Evolutionary conservation across 2,797 vertebrate genomes (phyloP).

Genomic region (Babyrousa celebensis): DNA sequence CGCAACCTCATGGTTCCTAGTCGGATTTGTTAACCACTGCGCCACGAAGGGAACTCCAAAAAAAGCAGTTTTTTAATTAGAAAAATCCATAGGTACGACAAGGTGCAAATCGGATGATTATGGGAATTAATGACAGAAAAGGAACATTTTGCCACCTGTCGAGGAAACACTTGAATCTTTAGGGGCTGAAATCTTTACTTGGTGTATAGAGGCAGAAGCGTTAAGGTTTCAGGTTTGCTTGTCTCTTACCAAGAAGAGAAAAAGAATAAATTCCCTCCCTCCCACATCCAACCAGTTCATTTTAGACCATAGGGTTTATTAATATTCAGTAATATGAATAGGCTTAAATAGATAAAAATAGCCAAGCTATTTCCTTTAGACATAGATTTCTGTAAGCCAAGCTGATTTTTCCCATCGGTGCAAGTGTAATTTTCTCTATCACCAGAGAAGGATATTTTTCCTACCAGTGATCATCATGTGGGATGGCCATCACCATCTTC

Average conservation of each 20-base stretch:
- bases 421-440: slow-evolving; percentile 80
- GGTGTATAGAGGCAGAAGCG: neutral
- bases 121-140: neutral
- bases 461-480: slow-evolving; percentile 62
- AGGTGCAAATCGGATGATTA: neutral
- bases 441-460: slow-evolving; percentile 70
- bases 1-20: too few species aligned
- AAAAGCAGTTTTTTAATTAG: neutral
- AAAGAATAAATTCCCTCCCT: slow-evolving; percentile 45
- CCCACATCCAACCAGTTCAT: slow-evolving; percentile 73
- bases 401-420: slow-evolving; percentile 53
- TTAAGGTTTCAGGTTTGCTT: slow-evolving; percentile 13
- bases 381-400: slow-evolving; percentile 76
- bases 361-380: slow-evolving; percentile 79
- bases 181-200: neutral
- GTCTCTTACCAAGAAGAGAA: slow-evolving; percentile 36
- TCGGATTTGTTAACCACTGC: too few species aligned
- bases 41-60: too few species aligned
- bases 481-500: slow-evolving; percentile 20
- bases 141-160: neutral
- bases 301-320: slow-evolving; percentile 86
- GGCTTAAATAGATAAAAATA: slow-evolving; percentile 75
- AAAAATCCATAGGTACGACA: slow-evolving; percentile 5
- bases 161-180: neutral
- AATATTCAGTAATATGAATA: slow-evolving; percentile 69